Conservation (phyloP, 2,113 vertebrate species). For the Tauraco erythrolophus region DNA sequence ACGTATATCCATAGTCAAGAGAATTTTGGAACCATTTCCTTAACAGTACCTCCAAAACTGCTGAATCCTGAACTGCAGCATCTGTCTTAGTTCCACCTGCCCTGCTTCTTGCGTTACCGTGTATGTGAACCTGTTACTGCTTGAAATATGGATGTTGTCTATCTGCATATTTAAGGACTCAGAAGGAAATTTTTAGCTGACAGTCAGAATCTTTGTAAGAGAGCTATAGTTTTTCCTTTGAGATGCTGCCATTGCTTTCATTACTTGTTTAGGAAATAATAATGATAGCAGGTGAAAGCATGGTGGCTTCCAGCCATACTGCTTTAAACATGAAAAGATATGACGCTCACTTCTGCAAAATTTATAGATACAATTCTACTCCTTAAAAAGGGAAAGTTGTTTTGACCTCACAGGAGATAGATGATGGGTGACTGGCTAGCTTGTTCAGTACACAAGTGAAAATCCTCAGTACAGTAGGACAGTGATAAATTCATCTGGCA, state of each 20-base stretch:
- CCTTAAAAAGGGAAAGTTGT: not conserved
- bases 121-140: rapidly evolving
- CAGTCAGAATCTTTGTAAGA: not conserved
- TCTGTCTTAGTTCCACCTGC: not conserved
- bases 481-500: not conserved
- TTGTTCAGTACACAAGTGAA: not conserved
- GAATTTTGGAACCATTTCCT: not conserved
- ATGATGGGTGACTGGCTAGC: not conserved
- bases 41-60: not conserved
- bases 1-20: rapidly evolving
- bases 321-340: not conserved
- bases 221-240: not conserved
- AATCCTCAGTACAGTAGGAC: not conserved
- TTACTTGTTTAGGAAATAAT: not conserved
- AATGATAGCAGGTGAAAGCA: not conserved
- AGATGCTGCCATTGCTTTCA: not conserved
- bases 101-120: not conserved
- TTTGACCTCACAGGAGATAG: not conserved
- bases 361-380: not conserved
- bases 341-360: not conserved
- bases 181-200: not conserved
- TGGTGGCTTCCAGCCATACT: not conserved
- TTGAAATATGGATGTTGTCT: not conserved
- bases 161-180: not conserved
- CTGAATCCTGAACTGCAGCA: not conserved